Conservation (phyloP, 2,888 invertebrate genomes). For the Sclerodermus sp. region DNA sequence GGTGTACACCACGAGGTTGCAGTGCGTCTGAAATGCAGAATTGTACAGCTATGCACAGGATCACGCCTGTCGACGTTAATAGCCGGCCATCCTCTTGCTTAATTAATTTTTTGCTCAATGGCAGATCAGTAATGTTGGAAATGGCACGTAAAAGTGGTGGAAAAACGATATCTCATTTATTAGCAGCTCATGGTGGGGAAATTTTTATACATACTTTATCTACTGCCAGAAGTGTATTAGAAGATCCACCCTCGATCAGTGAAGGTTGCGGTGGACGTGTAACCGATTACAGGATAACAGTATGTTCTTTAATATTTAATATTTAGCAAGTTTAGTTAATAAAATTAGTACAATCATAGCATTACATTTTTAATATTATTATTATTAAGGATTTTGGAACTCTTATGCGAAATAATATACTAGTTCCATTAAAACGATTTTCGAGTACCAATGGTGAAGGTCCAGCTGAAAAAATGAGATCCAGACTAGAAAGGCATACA, state of each 20-base stretch:
- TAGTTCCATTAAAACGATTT: conserved; percentile 70
- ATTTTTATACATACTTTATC: conserved; percentile 92
- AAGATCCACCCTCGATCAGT: conserved; percentile 93
- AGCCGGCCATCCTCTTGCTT: conserved; percentile 95
- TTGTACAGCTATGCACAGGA: conserved; percentile 82
- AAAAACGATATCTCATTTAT: conserved; percentile 87
- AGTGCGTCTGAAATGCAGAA: conserved; percentile 79
- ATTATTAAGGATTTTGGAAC: conserved; percentile 78
- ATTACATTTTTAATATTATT: conserved; percentile 4
- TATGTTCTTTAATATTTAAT: too few species aligned
- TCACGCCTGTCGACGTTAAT: conserved; percentile 95
- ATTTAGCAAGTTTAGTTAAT: too few species aligned
- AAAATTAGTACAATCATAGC: too few species aligned
- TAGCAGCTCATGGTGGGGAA: conserved; percentile 94
- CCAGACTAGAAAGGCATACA: conserved; percentile 75
- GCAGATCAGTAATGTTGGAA: conserved; percentile 89
- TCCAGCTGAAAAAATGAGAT: conserved; percentile 68
- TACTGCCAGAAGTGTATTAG: conserved; percentile 81
- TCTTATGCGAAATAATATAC: conserved; percentile 80
- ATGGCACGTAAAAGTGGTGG: conserved; percentile 83
- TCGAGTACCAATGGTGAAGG: conserved; percentile 55
- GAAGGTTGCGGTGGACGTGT: conserved; percentile 94
- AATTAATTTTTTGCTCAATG: conserved; percentile 95
- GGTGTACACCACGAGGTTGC: conserved; percentile 94
- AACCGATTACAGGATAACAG: conserved; percentile 80